These are phyloP conservation scores for Aldrovandia affinis DNA, from an alignment of 2,797 vertebrate species.

Conservation along the genomic window DNA sequence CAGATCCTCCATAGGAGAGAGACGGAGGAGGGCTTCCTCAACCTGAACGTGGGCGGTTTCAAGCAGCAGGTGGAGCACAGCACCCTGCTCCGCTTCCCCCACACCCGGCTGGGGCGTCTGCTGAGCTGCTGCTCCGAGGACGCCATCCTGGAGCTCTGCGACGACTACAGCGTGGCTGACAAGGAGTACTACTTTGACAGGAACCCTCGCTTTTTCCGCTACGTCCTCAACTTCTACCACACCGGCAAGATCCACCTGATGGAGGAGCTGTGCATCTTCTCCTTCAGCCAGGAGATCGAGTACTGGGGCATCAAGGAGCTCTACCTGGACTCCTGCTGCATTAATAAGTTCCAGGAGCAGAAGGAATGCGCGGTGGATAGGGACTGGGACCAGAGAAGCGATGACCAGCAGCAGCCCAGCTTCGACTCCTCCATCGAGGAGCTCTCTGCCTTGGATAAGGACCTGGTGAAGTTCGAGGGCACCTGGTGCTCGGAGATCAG, in stretches of 20 bases:
- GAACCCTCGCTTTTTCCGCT: constrained; percentile 89
- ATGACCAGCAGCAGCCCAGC: constrained; percentile 75
- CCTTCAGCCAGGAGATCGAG: constrained; percentile 97
- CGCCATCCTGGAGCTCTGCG: constrained; percentile 92
- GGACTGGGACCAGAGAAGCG: constrained; percentile 90
- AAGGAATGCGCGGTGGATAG: constrained; percentile 83
- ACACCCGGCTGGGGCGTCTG: constrained; percentile 89
- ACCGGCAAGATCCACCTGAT: constrained; percentile 94
- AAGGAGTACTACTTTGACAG: constrained; percentile 95
- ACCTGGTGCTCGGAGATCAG: constrained; percentile 83
- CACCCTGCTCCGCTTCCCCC: constrained; percentile 88
- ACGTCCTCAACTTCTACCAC: constrained; percentile 94
- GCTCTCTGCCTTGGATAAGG: constrained; percentile 89
- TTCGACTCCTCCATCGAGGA: constrained; percentile 87
- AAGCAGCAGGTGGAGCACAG: constrained; percentile 84
- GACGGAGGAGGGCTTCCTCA: constrained; percentile 84
- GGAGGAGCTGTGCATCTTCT: constrained; percentile 96
- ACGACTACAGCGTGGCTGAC: constrained; percentile 89
- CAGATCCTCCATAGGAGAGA: constrained; percentile 85
- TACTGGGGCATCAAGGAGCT: constrained; percentile 98
- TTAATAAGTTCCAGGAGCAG: constrained; percentile 89
- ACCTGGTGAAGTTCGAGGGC: constrained; percentile 88
- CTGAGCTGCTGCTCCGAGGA: constrained; percentile 88
- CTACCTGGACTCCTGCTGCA: constrained; percentile 90
- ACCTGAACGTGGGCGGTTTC: constrained; percentile 94